Conservation (phyloP, 2,797 vertebrate genomes). For the Synaphobranchus kaupii region DNA sequence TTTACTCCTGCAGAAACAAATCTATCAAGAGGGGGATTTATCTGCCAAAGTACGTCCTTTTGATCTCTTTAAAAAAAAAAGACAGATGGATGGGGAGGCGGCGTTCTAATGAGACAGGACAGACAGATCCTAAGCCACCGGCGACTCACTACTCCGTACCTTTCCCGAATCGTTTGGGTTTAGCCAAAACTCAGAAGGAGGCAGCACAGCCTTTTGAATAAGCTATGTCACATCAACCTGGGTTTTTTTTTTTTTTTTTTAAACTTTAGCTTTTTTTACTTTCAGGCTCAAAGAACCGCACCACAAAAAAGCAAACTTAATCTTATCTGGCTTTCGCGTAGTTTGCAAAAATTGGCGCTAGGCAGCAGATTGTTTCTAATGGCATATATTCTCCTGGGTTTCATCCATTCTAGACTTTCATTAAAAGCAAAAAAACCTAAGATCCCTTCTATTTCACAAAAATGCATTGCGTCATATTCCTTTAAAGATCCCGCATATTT, state of each 20-base stretch:
- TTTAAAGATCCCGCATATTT: background rate
- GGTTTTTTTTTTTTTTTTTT: background rate
- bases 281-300: background rate
- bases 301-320: background rate
- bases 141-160: background rate
- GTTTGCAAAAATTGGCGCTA: background rate
- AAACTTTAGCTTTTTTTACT: background rate
- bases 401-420: background rate
- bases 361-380: background rate
- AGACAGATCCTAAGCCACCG: background rate
- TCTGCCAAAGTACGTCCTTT: background rate
- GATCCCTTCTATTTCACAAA: background rate
- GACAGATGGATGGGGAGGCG: background rate
- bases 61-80: background rate
- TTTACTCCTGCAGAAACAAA: background rate
- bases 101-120: background rate
- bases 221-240: background rate
- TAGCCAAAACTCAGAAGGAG: background rate
- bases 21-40: background rate
- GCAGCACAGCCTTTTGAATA: background rate
- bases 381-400: background rate
- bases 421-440: background rate
- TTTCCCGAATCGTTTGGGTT: background rate
- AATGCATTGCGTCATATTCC: background rate
- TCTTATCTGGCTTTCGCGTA: background rate